Evolutionary conservation across 2,888 invertebrate genomes (phyloP).

Genomic region (Agonopterix alstromeriana): DNA sequence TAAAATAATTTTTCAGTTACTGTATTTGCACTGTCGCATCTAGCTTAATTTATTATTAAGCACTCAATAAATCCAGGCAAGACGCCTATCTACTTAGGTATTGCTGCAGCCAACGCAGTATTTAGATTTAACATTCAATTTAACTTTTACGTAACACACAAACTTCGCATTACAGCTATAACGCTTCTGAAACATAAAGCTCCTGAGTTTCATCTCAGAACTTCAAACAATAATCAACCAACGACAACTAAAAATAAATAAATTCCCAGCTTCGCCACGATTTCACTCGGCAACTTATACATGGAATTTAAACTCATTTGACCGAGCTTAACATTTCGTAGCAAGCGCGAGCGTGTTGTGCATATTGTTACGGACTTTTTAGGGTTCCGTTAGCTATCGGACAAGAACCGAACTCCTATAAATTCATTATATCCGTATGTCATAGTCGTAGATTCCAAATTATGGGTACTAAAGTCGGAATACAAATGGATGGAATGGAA

Average conservation of each 20-base stretch:
- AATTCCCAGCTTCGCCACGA: conserved; percentile 7
- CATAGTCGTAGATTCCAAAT: too few relatives aligned
- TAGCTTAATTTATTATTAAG: too few relatives aligned
- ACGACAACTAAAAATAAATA: conserved; percentile 3
- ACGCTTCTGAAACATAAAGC: background rate
- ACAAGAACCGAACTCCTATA: background rate
- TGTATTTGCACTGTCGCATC: too few relatives aligned
- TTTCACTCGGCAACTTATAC: conserved; percentile 9
- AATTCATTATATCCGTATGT: background rate
- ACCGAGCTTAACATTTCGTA: conserved; percentile 6
- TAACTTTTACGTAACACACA: too few relatives aligned
- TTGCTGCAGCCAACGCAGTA: too few relatives aligned
- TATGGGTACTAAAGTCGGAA: too few relatives aligned
- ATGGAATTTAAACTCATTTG: conserved; percentile 9
- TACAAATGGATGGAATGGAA: too few relatives aligned
- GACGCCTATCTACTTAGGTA: too few relatives aligned
- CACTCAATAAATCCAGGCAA: too few relatives aligned
- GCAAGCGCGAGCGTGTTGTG: conserved; percentile 3
- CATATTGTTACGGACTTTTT: conserved; percentile 2
- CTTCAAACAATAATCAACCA: background rate
- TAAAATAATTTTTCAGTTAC: too few relatives aligned
- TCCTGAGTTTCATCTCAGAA: background rate
- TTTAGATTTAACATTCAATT: too few relatives aligned
- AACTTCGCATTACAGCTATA: too few relatives aligned
- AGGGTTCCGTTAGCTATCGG: background rate